These are phyloP conservation scores for Melinaea menophilus DNA, from an alignment of 2,888 invertebrate species.

Conservation along the genomic window DNA sequence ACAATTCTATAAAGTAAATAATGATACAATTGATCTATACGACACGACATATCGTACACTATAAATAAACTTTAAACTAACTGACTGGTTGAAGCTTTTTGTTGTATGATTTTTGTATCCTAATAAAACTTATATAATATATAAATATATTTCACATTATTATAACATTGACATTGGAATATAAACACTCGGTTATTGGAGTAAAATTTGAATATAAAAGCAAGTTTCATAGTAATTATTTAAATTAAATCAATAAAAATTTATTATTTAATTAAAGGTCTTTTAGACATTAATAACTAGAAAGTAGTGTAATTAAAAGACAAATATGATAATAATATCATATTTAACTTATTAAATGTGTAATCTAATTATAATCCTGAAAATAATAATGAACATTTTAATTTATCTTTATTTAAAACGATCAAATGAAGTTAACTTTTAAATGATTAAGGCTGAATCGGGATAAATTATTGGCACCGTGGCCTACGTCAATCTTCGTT, in stretches of 20 bases:
- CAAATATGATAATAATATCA: not conserved
- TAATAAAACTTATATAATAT: no score
- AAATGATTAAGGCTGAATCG: constrained; percentile 1
- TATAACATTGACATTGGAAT: not conserved
- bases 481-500: constrained; percentile 3
- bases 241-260: not conserved
- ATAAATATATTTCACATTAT: not conserved
- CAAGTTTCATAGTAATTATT: not conserved
- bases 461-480: not conserved
- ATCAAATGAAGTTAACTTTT: not conserved
- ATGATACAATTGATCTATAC: no score
- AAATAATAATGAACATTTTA: not conserved
- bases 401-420: not conserved
- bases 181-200: not conserved
- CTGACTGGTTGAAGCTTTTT: no score
- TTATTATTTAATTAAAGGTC: not conserved
- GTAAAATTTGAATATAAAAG: not conserved
- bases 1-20: no score
- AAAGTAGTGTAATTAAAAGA: not conserved
- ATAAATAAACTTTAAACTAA: no score
- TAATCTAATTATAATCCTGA: not conserved
- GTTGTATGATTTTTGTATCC: no score
- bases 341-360: not conserved
- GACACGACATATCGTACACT: no score
- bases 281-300: not conserved